Evolutionary conservation across 2,113 vertebrate genomes (phyloP).

Genomic region (Nesoenas mayeri): DNA sequence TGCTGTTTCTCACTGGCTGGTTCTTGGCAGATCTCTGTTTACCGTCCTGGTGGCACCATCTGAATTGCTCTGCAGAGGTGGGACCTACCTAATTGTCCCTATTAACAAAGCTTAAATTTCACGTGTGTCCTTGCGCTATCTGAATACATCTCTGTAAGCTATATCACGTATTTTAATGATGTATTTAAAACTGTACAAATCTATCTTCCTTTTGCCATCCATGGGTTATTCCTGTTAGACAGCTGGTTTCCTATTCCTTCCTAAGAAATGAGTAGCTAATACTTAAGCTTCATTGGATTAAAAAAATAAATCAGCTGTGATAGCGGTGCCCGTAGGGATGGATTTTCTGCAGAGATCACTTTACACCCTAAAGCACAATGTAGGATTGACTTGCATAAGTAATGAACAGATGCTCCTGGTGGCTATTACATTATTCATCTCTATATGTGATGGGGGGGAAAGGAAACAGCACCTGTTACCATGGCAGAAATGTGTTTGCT

Average conservation of each 20-base stretch:
- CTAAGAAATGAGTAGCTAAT: background rate
- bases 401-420: conserved; percentile 31
- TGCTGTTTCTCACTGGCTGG: background rate
- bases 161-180: background rate
- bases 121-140: background rate
- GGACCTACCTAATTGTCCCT: background rate
- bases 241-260: background rate
- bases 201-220: background rate
- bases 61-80: background rate
- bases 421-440: conserved; percentile 35
- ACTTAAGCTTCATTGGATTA: conserved; percentile 45
- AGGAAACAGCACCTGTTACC: conserved; percentile 24
- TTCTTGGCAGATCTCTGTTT: background rate
- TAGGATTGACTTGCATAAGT: conserved; percentile 28
- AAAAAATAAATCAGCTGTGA: background rate
- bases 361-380: conserved; percentile 45
- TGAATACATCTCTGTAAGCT: background rate
- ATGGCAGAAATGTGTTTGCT: background rate
- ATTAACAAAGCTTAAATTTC: background rate
- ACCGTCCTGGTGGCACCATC: background rate
- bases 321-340: background rate
- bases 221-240: background rate
- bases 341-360: conserved; percentile 49
- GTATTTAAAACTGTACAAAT: background rate
- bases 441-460: background rate